Evolutionary conservation across 2,113 vertebrate genomes (phyloP).

Genomic region (Coryphaenoides rupestris): DNA sequence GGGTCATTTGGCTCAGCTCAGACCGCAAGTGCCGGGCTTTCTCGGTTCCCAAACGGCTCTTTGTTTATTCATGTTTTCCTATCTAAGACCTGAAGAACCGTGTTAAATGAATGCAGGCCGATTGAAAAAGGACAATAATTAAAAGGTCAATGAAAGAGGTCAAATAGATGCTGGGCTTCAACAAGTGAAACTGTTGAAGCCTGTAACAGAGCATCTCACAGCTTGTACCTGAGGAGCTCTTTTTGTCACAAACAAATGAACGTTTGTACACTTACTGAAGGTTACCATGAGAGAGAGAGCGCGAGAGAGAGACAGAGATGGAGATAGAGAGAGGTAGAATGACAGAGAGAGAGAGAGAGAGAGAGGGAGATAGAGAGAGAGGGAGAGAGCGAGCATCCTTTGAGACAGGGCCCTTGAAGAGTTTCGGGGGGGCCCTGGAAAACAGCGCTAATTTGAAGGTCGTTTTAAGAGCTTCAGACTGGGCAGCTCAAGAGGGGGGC

Average conservation of each 20-base stretch:
- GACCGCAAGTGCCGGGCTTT: no score
- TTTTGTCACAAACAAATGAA: no score
- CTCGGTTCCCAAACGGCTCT: no score
- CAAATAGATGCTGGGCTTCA: no score
- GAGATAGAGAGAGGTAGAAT: neutral
- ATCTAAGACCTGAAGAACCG: no score
- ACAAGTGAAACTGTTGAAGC: no score
- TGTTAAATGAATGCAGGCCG: no score
- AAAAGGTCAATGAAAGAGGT: slow-evolving; percentile 80
- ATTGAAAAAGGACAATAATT: slow-evolving; percentile 72
- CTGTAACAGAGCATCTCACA: slow-evolving; percentile 47
- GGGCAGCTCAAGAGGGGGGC: slow-evolving; percentile 61
- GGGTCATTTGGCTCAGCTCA: no score
- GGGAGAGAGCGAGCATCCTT: slow-evolving; percentile 40
- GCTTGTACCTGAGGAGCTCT: no score
- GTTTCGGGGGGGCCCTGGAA: slow-evolving; percentile 52
- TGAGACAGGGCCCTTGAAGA: slow-evolving; percentile 53
- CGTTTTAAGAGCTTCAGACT: slow-evolving; percentile 69
- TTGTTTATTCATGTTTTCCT: no score
- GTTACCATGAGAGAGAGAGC: slow-evolving; percentile 32
- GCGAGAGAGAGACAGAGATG: neutral
- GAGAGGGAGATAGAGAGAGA: slow-evolving; percentile 29
- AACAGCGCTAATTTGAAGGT: slow-evolving; percentile 76
- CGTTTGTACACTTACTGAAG: no score
- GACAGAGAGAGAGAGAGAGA: neutral